Evolutionary conservation across 2,888 invertebrate genomes (phyloP), one percentile per base, ranked within the genome.

Genomic region (Apotomis turbidana): DNA sequence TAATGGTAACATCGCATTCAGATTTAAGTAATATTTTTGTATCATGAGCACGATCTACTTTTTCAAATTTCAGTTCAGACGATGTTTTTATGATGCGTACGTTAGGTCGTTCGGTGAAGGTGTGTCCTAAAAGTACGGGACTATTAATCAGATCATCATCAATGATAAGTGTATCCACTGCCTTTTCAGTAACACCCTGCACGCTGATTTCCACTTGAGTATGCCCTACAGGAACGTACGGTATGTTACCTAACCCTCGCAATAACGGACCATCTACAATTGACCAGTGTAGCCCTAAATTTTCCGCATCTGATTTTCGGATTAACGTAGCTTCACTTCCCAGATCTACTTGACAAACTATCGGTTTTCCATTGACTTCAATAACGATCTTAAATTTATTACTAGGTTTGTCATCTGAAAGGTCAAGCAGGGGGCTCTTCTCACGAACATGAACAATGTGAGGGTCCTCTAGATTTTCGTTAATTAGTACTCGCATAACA

Each of bases 31-130:
- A 5, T n/a, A 4, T 1, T 38, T 38, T 58, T 5, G 12, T 58
- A 4, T 41, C n/a, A 36, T 38, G 5, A n/a, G 10, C n/a, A 3
- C 4, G 5, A 38, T 12, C 36, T 5, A 36, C 41, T 38, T n/a
- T 58, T 12, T 58, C 12, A 38, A 58, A 58, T 38, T 38, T 58
- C 12, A 58, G 12, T 15, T 58, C 58, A 4, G 58, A 4, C 3
- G 38, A 9, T 10, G 58, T 58, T 38, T 58, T 58, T 10, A 41
- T 36, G 5, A 58, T 58, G 38, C n/a, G 36, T 38, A 58, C 38
- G 38, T 10, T 38, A 8, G 58, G 58, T 58, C 38, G 36, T n/a
- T 58, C 58, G 12, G 58, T 58, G n/a, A 38, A 58, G 10, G 58
- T 58, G 6, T 58, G 58, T 38, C 58, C 58, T 12, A 58, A n/a